Percentiles rank a stretch among this genome's conserved stretches.
Evolutionary conservation across 2,888 invertebrate genomes (phyloP).

Genomic region (Chromoteleia sp.): DNA sequence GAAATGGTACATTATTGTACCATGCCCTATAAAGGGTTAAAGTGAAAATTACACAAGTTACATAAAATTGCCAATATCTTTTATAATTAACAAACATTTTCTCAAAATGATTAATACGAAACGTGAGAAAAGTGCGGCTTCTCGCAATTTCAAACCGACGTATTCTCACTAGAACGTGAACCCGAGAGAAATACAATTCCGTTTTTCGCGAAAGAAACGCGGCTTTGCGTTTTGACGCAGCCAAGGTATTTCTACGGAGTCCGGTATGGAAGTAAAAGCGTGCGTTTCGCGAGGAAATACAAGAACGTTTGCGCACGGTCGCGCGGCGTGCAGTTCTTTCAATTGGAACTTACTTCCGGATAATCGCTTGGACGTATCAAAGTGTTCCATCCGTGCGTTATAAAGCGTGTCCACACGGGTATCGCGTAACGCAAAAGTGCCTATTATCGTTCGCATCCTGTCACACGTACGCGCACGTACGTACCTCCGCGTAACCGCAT

Average conservation of each 20-base stretch:
- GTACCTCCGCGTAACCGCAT: slow-evolving; percentile 17
- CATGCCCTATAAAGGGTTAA: too few relatives aligned
- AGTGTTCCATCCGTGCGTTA: slow-evolving; percentile 37
- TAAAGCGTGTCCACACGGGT: slow-evolving; percentile 47
- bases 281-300: slow-evolving; percentile 23
- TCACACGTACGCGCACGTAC: slow-evolving; percentile 17
- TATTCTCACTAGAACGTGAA: too few relatives aligned
- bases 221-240: too few relatives aligned
- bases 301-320: slow-evolving; percentile 20
- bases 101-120: too few relatives aligned
- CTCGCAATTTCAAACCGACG: too few relatives aligned
- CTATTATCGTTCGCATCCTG: slow-evolving; percentile 67
- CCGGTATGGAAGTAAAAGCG: slow-evolving; percentile 17
- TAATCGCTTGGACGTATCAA: slow-evolving; percentile 43
- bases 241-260: not conserved
- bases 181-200: too few relatives aligned
- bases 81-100: too few relatives aligned
- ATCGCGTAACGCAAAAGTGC: slow-evolving; percentile 65
- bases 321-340: slow-evolving; percentile 20
- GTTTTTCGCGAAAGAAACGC: too few relatives aligned
- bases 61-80: too few relatives aligned
- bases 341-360: slow-evolving; percentile 60
- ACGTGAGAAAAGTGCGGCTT: too few relatives aligned
- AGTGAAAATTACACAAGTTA: too few relatives aligned
- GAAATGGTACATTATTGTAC: too few relatives aligned